These are phyloP conservation scores for Cydia strobilella DNA, from an alignment of 1,140 invertebrate genomes.

Conservation along the genomic window DNA sequence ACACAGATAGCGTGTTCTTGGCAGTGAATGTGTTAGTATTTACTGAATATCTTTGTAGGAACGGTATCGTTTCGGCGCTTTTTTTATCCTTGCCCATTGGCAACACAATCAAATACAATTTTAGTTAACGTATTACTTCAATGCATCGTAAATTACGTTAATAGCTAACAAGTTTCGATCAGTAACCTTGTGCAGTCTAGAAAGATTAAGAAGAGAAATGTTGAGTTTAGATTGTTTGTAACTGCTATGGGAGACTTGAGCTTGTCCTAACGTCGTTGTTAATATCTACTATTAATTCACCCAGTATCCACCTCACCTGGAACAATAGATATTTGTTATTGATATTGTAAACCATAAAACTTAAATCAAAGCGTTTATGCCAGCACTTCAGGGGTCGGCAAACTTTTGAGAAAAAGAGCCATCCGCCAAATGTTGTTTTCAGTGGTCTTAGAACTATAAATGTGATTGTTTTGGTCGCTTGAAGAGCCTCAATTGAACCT, in stretches of 20 bases:
- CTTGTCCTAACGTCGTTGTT: slow-evolving; percentile 55
- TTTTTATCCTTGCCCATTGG: no score
- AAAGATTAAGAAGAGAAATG: slow-evolving; percentile 27
- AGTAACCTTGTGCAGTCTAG: slow-evolving; percentile 32
- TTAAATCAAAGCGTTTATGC: no score
- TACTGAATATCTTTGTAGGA: no score
- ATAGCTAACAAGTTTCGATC: slow-evolving; percentile 28
- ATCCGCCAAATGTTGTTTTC: no score
- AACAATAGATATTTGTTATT: slow-evolving; percentile 40
- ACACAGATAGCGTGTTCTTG: no score
- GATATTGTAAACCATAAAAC: neutral
- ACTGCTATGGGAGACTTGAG: slow-evolving; percentile 39
- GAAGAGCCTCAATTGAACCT: no score
- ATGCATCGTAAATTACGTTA: slow-evolving; percentile 6
- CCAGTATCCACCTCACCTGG: slow-evolving; percentile 68
- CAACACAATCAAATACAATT: neutral
- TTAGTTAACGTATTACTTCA: neutral
- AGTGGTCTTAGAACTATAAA: no score
- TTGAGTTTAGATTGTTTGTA: slow-evolving; percentile 29
- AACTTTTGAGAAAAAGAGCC: no score
- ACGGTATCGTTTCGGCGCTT: no score
- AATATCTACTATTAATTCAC: slow-evolving; percentile 44
- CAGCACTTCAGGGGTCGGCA: no score
- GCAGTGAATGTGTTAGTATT: no score
- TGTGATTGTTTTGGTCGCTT: no score